A percentile compares a stretch with the other conserved stretches of the same genome.
Evolutionary conservation across 2,113 vertebrate species (phyloP).

Genomic region (Psilopogon haemacephalus): DNA sequence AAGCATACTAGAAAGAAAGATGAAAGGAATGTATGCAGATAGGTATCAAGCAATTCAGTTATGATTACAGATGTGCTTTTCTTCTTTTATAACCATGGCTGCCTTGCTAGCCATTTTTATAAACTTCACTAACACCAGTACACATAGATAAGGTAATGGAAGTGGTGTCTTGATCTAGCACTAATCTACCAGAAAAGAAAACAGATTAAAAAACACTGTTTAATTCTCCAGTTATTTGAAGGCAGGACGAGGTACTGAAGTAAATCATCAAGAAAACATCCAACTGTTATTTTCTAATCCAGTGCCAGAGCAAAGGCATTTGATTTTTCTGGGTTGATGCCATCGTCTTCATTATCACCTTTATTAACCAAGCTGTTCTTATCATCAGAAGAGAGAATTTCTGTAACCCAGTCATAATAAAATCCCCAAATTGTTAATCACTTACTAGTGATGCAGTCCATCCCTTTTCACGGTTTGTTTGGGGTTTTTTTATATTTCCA

Average conservation of each 20-base stretch:
- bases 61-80: not conserved
- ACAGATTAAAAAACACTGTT: not conserved
- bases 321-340: not conserved
- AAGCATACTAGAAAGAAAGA: not conserved
- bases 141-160: not conserved
- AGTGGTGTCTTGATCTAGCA: not conserved
- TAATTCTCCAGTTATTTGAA: not conserved
- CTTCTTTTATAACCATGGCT: not conserved
- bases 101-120: not conserved
- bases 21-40: not conserved
- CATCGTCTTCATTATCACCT: not conserved
- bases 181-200: not conserved
- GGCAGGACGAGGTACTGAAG: too few relatives aligned
- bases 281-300: not conserved
- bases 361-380: not conserved
- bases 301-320: not conserved
- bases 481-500: not conserved
- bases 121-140: not conserved
- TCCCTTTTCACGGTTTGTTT: not conserved
- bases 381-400: not conserved
- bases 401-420: not conserved
- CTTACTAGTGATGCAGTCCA: not conserved
- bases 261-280: not conserved
- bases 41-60: not conserved
- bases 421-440: not conserved